Percentiles rank a stretch among this genome's conserved stretches.
Evolutionary conservation across 2,113 vertebrate genomes (phyloP).

Genomic region (Lycocorax pyrrhopterus): DNA sequence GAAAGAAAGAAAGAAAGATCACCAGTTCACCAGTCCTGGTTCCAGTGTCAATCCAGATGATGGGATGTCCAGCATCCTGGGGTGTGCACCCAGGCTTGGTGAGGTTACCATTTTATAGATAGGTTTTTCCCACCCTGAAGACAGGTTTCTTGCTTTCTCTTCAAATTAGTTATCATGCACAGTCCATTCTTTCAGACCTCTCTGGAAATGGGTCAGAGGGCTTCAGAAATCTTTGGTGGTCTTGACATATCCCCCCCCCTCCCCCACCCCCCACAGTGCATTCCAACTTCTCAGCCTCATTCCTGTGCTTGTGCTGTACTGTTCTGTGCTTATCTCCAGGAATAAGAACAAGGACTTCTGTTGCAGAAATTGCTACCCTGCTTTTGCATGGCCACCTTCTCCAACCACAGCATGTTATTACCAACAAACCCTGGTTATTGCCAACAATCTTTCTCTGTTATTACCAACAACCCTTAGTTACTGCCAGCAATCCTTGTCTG

Average conservation of each 20-base stretch:
- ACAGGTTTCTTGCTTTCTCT: not conserved
- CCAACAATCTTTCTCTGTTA: not conserved
- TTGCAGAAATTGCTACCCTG: not conserved
- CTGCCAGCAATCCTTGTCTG: not conserved
- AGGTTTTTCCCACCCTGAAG: not conserved
- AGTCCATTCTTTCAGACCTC: not conserved
- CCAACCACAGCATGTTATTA: not conserved
- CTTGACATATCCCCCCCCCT: not conserved
- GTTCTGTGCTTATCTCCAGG: not conserved
- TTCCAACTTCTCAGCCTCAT: not conserved
- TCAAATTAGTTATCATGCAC: not conserved
- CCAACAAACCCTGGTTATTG: not conserved
- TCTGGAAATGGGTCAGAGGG: not conserved
- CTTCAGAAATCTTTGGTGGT: not conserved
- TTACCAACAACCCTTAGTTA: not conserved
- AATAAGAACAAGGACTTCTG: not conserved
- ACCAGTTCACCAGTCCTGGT: not conserved
- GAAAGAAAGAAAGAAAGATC: not conserved
- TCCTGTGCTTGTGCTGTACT: not conserved
- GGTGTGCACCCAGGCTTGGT: not conserved
- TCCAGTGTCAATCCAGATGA: not conserved
- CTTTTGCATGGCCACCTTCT: not conserved
- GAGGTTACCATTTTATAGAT: not conserved
- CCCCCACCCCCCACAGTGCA: fast-evolving
- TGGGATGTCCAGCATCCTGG: not conserved